Evolutionary conservation across 2,888 invertebrate genomes (phyloP), one percentile per base, ranked within the genome.

Genomic region (Agrochola lychnidis): DNA sequence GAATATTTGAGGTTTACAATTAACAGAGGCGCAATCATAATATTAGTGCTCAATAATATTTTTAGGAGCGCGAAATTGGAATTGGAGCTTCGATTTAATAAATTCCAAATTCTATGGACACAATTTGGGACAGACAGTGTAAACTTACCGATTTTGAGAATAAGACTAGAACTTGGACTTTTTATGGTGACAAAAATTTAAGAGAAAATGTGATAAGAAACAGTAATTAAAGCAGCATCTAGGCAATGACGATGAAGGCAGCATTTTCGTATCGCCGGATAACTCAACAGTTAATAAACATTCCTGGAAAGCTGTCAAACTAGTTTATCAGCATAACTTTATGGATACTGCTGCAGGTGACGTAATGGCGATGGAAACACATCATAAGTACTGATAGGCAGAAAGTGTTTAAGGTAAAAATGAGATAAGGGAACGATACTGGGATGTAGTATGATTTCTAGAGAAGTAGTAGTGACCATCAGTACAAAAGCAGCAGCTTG

Each of bases 381-480:
- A 14, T 53, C 51, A 59, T n/a, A 59, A 70, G 16, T 30, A 51
- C 14, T 51, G 64, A 78, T 78, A 78, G 14, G 12, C 9, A 66
- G 30, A 30, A 25, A 19, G 48, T 36, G 19, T 62, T 36, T 9
- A 42, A 67, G n/a, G 61, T 73, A 62, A 79, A 71, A 62, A 40
- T 78, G 14, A 68, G 73, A 79, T 79, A 79, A 67, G 48, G 25
- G 5, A 53, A 42, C 16, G 36, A 53, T 48, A 36, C 40, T 78
- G 66, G 30, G 59, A 66, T n/a, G 66, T 30, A n/a, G 36, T 64
- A 51, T 45, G 1, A 61, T 19, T 57, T 48, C 16, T 19, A 14
- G 16, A n/a, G 59, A 66, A 59, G 61, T 61, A 36, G 19, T 62
- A 12, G 62, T 5, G 36, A 19, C 14, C 0, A 56, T 72, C 25